Percentiles rank a stretch among this genome's conserved stretches.
Conservation (phyloP, 1,140 invertebrate species). For the Hypothenemus hampei region DNA sequence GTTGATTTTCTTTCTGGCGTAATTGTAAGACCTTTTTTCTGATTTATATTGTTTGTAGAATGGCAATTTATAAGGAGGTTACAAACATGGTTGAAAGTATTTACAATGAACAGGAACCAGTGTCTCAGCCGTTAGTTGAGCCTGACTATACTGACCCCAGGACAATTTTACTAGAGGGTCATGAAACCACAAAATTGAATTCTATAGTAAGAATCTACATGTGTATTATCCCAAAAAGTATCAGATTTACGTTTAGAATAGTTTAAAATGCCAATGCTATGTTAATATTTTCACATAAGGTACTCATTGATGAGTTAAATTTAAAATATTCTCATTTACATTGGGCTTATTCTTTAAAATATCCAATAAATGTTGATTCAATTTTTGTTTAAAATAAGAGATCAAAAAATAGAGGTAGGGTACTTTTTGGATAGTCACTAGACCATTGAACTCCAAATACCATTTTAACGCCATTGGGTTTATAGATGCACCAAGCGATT, state of each 20-base stretch:
- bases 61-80: slow-evolving; percentile 86
- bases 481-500: slow-evolving; percentile 34
- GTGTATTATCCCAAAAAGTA: background rate
- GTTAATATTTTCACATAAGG: no score
- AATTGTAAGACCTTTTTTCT: background rate
- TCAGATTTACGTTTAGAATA: background rate
- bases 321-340: no score
- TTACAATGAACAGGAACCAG: slow-evolving; percentile 57
- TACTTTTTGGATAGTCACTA: no score
- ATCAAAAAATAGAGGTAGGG: no score
- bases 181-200: slow-evolving; percentile 12
- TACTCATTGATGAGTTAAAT: no score
- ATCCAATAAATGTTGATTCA: no score
- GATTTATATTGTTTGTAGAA: slow-evolving; percentile 50
- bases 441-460: no score
- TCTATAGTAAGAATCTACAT: slow-evolving; percentile 12
- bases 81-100: slow-evolving; percentile 74
- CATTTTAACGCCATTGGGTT: background rate
- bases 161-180: slow-evolving; percentile 21
- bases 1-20: slow-evolving; percentile 39
- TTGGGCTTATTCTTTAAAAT: no score
- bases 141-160: slow-evolving; percentile 12
- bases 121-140: slow-evolving; percentile 1
- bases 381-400: no score
- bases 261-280: no score